phyloP scores from a whole-genome alignment of 2,113 vertebrate genomes.

The Suncus etruscus region DNA sequence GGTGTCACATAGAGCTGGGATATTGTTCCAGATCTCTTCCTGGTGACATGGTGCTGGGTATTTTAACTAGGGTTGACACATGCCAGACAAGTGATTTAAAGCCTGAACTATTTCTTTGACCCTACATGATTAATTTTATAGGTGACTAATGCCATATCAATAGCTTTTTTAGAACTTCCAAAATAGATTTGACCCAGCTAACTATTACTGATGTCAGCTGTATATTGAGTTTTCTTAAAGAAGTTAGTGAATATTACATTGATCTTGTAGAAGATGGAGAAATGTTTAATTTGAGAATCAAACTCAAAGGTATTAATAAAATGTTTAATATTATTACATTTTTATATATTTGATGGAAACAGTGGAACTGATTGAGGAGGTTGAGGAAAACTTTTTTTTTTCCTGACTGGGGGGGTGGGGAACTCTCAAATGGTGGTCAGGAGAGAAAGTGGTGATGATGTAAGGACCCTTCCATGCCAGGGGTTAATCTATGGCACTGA shows the following conservation, averaged over 20 bases:
- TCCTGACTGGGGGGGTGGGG: too few species aligned
- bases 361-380: constrained; percentile 1
- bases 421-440: too few species aligned
- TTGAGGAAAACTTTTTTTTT: constrained; percentile 2
- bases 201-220: neutral
- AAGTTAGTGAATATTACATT: neutral
- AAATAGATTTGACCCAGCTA: constrained; percentile 19
- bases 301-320: neutral
- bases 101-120: too few species aligned
- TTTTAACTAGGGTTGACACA: too few species aligned
- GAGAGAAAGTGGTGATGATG: neutral
- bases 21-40: too few species aligned
- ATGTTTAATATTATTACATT: neutral
- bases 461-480: too few species aligned
- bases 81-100: too few species aligned
- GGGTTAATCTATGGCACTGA: too few species aligned
- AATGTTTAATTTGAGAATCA: constrained; percentile 9
- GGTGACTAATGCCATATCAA: neutral
- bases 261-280: neutral
- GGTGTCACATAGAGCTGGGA: neutral
- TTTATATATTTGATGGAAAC: neutral
- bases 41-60: too few species aligned
- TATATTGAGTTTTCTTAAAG: neutral
- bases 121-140: neutral
- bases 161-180: neutral